Conservation (phyloP, 2,888 invertebrate genomes). For the Stenolophus ochropezus region DNA sequence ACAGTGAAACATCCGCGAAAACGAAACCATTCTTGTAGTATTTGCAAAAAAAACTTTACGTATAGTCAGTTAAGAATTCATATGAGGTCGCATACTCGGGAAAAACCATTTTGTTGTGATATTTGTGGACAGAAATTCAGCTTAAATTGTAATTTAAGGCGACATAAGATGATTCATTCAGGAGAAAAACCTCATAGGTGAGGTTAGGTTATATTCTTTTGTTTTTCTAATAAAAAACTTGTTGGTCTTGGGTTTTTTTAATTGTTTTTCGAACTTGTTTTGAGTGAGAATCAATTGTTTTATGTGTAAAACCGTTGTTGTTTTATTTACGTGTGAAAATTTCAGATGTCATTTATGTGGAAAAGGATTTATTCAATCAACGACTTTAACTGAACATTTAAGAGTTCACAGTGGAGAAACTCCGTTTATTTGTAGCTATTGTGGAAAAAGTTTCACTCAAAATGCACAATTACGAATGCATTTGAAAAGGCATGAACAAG, state of each 20-base stretch:
- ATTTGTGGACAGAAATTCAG: slow-evolving; percentile 32
- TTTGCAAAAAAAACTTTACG: slow-evolving; percentile 38
- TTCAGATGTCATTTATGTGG: slow-evolving; percentile 59
- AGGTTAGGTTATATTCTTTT: too few relatives aligned
- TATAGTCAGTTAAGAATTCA: slow-evolving; percentile 15
- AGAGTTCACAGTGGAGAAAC: slow-evolving; percentile 60
- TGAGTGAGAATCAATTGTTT: too few relatives aligned
- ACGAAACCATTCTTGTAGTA: slow-evolving; percentile 24
- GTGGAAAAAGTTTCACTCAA: slow-evolving; percentile 48
- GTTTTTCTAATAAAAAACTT: too few relatives aligned
- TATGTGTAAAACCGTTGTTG: neutral
- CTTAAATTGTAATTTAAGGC: slow-evolving; percentile 64
- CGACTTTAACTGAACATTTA: slow-evolving; percentile 53
- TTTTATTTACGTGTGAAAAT: neutral
- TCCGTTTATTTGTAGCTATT: slow-evolving; percentile 58
- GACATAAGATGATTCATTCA: slow-evolving; percentile 65
- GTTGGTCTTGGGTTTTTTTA: too few relatives aligned
- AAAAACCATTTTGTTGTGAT: slow-evolving; percentile 21
- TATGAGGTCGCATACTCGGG: slow-evolving; percentile 38
- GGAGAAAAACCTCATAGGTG: slow-evolving; percentile 40
- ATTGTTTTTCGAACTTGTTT: too few relatives aligned
- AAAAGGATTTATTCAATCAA: slow-evolving; percentile 43
- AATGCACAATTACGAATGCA: neutral
- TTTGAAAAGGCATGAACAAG: neutral
- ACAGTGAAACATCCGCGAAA: slow-evolving; percentile 41